phyloP scores from a whole-genome alignment of 1,140 invertebrate genomes.

The Diuraphis noxia region DNA sequence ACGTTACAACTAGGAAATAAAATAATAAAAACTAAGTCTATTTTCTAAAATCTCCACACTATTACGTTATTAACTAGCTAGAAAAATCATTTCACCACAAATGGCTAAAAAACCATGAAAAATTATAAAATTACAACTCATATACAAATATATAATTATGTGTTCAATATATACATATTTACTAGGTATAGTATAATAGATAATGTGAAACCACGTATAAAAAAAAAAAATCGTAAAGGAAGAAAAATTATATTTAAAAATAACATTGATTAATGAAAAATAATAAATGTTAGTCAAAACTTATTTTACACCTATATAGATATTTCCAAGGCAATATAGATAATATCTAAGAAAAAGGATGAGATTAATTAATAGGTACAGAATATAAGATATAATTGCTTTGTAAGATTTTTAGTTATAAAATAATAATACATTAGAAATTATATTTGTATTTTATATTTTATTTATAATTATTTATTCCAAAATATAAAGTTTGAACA shows the following conservation, averaged over 20 bases:
- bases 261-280: not conserved
- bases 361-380: not conserved
- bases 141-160: no score
- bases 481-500: not conserved
- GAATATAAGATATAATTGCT: no score
- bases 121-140: not conserved
- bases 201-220: not conserved
- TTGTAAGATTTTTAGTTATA: not conserved
- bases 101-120: no score
- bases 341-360: not conserved
- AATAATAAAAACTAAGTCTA: not conserved
- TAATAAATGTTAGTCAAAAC: not conserved
- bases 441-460: not conserved
- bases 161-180: no score
- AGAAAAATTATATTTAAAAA: not conserved
- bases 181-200: not conserved
- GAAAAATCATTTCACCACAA: not conserved
- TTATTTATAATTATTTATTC: not conserved
- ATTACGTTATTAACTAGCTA: not conserved
- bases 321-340: not conserved
- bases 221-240: not conserved
- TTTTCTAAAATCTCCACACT: not conserved
- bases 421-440: not conserved
- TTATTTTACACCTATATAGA: not conserved
- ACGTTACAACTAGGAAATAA: not conserved